Evolutionary conservation across 1,140 invertebrate species (phyloP).

Genomic region (Rhyzopertha dominica): DNA sequence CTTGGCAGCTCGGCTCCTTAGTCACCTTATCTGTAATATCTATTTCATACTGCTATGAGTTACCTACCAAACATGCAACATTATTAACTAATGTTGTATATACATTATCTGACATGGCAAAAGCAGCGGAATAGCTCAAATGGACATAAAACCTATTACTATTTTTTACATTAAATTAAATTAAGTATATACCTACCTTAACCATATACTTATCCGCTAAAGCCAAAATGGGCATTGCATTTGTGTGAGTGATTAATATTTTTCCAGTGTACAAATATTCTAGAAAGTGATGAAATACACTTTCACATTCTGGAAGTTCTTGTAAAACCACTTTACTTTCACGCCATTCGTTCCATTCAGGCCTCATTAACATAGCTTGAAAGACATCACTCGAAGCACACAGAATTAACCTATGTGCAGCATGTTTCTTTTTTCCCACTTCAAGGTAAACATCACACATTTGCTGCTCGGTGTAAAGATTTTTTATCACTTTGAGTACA

Average conservation of each 20-base stretch:
- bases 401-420: conserved; percentile 85
- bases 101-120: too few species aligned
- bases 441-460: conserved; percentile 41
- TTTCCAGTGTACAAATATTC: conserved; percentile 91
- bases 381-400: conserved; percentile 95
- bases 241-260: conserved; percentile 75
- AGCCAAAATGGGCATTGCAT: conserved; percentile 79
- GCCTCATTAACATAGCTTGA: conserved; percentile 93
- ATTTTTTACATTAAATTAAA: conserved; percentile 14
- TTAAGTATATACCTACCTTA: conserved; percentile 51
- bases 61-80: too few species aligned
- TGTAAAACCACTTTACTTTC: conserved; percentile 77
- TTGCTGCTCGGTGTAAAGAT: conserved; percentile 34
- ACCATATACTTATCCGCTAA: conserved; percentile 94
- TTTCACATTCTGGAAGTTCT: conserved; percentile 77
- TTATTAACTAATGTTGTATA: too few species aligned
- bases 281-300: conserved; percentile 84
- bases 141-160: too few species aligned
- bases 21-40: too few species aligned
- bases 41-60: too few species aligned
- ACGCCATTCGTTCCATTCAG: conserved; percentile 86
- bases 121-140: too few species aligned
- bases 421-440: conserved; percentile 60
- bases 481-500: conserved; percentile 35
- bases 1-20: too few species aligned